Evolutionary conservation across 1,140 invertebrate genomes (phyloP), one percentile per base, ranked within the genome.

Genomic region (Aphidius gifuensis): DNA sequence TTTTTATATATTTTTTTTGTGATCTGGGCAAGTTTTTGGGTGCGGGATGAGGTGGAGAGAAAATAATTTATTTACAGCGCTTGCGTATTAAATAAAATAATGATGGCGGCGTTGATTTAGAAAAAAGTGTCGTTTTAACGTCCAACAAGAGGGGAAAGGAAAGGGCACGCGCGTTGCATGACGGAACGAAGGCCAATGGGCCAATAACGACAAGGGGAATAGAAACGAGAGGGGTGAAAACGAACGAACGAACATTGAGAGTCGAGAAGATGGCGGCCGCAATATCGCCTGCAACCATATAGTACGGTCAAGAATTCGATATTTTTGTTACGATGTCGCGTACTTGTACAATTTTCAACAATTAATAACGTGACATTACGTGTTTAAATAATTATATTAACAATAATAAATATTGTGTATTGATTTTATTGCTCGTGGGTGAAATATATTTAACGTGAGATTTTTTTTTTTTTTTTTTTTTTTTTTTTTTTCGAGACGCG

Each of bases 251-350:
- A 73, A 73, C 74, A 64, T 44, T 75, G 73, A 62, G 64, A 69
- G 67, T 72, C 71, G 74, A 78, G 67, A 78, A 79, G 77, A 79
- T 79, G 77, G 77, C 73, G 70, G 74, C 71, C 66, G 69, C 71
- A 68, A 73, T 71, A 60, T 53, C 53, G 64, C 62, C 67, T 43
- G 68, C 69, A 73, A 73, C 60, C 76, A 78, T 79, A 77, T 75
- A 79, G 77, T 75, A 71, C 73, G 69, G 58, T 71, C 68, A 70
- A 44, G 9, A 73, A 70, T 77, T 72, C 57, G 66, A 73, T 69
- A 69, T 68, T 73, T 77, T 74, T 70, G 60, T 67, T 3, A 68
- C 65, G 61, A 78, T 77, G 76, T 72, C 66, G 66, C 43, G 58
- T 56, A 49, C 61, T 57, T 69, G 44, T 66, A 56, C 44, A 59